Evolutionary conservation across 2,888 invertebrate genomes (phyloP).

Genomic region (Drosophila meridiana): DNA sequence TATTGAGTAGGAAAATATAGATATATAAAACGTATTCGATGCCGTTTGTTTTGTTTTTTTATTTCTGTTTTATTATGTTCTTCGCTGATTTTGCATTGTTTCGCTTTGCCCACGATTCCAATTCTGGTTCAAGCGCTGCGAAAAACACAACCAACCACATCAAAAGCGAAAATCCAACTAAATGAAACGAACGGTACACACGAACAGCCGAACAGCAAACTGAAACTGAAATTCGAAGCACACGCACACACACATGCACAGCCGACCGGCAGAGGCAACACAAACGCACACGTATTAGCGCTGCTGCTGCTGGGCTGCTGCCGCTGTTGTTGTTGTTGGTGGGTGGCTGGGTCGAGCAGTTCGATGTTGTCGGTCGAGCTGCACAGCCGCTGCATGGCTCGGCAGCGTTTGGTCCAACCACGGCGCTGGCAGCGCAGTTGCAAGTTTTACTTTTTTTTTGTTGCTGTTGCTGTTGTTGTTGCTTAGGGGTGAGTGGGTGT

Average conservation of each 20-base stretch:
- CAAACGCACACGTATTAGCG: constrained; percentile 21
- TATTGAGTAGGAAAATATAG: constrained; percentile 51
- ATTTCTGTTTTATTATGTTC: constrained; percentile 33
- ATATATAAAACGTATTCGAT: constrained; percentile 39
- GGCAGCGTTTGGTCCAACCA: constrained; percentile 33
- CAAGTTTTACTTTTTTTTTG: constrained; percentile 23
- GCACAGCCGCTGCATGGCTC: constrained; percentile 12
- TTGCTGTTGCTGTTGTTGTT: not conserved
- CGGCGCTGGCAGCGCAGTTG: constrained; percentile 43
- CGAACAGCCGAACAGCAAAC: constrained; percentile 41
- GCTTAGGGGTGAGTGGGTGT: constrained; percentile 66
- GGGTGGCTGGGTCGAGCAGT: constrained; percentile 39
- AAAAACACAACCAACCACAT: constrained; percentile 81
- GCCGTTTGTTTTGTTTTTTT: constrained; percentile 26
- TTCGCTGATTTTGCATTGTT: constrained; percentile 59
- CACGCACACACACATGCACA: constrained; percentile 36
- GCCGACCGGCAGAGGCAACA: constrained; percentile 46
- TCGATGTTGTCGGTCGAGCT: constrained; percentile 37
- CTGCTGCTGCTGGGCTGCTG: constrained; percentile 24
- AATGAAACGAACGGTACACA: constrained; percentile 57
- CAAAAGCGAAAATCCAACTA: constrained; percentile 85
- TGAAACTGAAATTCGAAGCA: constrained; percentile 54
- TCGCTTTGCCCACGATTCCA: constrained; percentile 54
- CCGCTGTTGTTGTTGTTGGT: constrained; percentile 33
- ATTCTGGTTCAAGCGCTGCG: constrained; percentile 49